A percentile compares a stretch with the other conserved stretches of the same genome.
Conservation (phyloP, 2,113 vertebrate species). For the Scophthalmus maximus region DNA sequence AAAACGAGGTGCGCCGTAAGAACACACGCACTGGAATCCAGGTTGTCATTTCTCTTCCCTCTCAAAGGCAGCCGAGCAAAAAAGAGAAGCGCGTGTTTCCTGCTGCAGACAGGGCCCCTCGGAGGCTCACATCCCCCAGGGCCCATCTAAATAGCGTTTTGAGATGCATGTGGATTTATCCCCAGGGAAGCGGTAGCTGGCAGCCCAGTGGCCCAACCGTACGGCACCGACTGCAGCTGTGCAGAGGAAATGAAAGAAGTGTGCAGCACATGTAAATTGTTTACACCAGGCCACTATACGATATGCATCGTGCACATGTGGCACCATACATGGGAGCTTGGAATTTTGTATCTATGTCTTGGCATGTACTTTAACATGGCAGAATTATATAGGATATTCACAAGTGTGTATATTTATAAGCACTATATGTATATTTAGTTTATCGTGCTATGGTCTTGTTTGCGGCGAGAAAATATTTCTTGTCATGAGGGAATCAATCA, state of each 20-base stretch:
- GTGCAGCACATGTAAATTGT: slow-evolving; percentile 55
- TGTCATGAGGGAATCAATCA: slow-evolving; percentile 46
- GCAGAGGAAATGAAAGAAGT: slow-evolving; percentile 8
- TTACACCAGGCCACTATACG: slow-evolving; percentile 35
- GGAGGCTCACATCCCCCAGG: slow-evolving; percentile 61
- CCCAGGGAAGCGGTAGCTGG: slow-evolving; percentile 52
- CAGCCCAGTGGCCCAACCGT: slow-evolving; percentile 51
- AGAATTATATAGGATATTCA: slow-evolving; percentile 13
- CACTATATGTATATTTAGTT: background rate
- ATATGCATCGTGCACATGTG: slow-evolving; percentile 22
- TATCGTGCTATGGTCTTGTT: slow-evolving; percentile 10
- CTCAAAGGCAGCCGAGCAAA: slow-evolving; percentile 36
- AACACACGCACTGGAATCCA: slow-evolving; percentile 20
- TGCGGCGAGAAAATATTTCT: slow-evolving; percentile 2
- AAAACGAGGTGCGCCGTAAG: background rate
- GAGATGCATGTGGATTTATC: slow-evolving; percentile 55
- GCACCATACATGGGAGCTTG: slow-evolving; percentile 15
- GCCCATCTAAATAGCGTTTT: slow-evolving; percentile 63
- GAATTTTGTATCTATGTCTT: slow-evolving; percentile 34
- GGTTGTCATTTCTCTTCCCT: slow-evolving; percentile 33
- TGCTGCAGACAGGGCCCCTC: slow-evolving; percentile 46
- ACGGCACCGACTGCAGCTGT: slow-evolving; percentile 46
- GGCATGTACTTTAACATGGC: background rate
- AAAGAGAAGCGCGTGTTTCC: slow-evolving; percentile 46
- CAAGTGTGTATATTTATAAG: slow-evolving; percentile 14